Conservation (phyloP, 1,140 invertebrate species). For the Eupristina koningsbergeri region DNA sequence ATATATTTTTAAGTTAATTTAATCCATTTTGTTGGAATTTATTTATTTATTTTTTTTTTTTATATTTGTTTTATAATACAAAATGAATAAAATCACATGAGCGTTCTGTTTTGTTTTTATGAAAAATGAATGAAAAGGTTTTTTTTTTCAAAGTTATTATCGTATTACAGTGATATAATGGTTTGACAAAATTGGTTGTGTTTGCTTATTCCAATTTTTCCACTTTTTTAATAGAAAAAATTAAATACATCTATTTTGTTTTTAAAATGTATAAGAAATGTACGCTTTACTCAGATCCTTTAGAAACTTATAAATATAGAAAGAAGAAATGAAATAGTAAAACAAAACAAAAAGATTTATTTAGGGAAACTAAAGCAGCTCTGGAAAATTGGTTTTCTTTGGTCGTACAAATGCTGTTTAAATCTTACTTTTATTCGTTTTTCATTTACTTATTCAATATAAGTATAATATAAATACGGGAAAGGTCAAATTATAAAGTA, state of each 20-base stretch:
- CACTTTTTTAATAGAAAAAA: not conserved
- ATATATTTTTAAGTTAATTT: no score
- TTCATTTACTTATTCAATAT: no score
- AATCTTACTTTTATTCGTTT: not conserved
- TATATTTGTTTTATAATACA: no score
- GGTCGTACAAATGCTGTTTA: not conserved
- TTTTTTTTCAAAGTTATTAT: no score
- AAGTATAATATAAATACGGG: no score
- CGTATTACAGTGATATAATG: not conserved
- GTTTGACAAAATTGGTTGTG: not conserved
- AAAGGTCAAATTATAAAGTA: not conserved
- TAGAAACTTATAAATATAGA: not conserved
- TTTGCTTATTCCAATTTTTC: not conserved
- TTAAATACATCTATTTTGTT: not conserved
- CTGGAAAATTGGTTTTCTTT: slow-evolving; percentile 10
- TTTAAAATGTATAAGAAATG: not conserved
- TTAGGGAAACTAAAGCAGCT: not conserved
- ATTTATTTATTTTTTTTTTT: no score
- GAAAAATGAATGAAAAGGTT: no score
- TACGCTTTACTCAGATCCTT: not conserved
- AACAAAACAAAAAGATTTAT: slow-evolving; percentile 11
- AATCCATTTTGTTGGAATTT: no score
- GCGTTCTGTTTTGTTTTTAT: no score
- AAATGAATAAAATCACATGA: no score
- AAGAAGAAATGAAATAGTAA: slow-evolving; percentile 2